Percentiles rank a stretch among this genome's conserved stretches.
Evolutionary conservation across 2,797 vertebrate genomes (phyloP).

Genomic region (Podarcis lilfordi): DNA sequence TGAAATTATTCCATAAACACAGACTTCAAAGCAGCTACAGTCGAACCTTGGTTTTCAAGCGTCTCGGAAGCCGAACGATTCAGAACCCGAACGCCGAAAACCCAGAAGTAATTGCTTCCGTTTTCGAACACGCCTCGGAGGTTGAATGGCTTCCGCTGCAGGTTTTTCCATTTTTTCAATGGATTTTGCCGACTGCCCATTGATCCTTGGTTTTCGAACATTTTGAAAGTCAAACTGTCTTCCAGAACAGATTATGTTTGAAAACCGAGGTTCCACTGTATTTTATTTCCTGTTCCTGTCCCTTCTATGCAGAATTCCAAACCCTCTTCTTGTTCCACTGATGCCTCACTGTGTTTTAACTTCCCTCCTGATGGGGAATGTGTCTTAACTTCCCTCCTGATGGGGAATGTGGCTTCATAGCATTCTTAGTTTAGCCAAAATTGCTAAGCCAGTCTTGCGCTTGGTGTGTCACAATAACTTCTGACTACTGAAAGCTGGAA

Average conservation of each 20-base stretch:
- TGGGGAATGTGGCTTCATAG: background rate
- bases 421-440: background rate
- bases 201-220: too few species aligned
- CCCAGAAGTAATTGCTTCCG: too few species aligned
- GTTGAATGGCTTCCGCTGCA: too few species aligned
- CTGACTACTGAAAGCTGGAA: background rate
- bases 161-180: too few species aligned
- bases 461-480: background rate
- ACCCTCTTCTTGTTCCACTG: background rate
- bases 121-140: accelerated
- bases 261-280: background rate
- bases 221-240: too few species aligned
- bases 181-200: too few species aligned
- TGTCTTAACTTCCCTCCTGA: background rate
- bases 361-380: background rate
- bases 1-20: background rate
- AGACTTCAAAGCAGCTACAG: background rate
- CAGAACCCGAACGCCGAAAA: too few species aligned
- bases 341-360: background rate
- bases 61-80: too few species aligned
- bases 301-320: background rate
- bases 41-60: too few species aligned
- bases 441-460: background rate
- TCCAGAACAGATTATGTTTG: too few species aligned
- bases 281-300: background rate